phyloP scores from a whole-genome alignment of 2,797 vertebrate genomes.

The Phaenicophaeus curvirostris region DNA sequence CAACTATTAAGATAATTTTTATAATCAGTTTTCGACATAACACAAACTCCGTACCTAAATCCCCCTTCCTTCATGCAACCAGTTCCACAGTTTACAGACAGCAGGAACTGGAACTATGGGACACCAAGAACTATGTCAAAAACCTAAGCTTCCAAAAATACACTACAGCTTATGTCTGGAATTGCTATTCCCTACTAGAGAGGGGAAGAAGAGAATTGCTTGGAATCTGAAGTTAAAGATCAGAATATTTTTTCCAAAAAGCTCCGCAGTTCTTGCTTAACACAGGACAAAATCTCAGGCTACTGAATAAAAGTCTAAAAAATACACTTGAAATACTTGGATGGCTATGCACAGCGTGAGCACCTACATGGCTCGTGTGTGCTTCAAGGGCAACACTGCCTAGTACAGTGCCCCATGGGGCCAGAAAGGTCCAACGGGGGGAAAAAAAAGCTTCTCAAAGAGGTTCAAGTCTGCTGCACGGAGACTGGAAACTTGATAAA shows the following conservation, averaged over 20 bases:
- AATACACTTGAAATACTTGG: neutral
- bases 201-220: neutral
- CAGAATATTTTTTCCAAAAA: neutral
- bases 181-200: neutral
- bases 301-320: neutral
- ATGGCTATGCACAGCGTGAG: neutral
- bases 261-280: neutral
- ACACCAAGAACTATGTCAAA: neutral
- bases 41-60: neutral
- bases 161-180: neutral
- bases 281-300: neutral
- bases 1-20: neutral
- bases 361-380: neutral
- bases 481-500: neutral
- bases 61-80: neutral
- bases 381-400: neutral
- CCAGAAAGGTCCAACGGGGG: neutral
- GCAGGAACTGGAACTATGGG: neutral
- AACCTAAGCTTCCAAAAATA: neutral
- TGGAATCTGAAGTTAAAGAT: neutral
- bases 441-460: neutral
- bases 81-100: neutral
- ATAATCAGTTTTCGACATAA: conserved; percentile 2
- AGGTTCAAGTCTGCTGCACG: neutral
- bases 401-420: neutral